Evolutionary conservation across 2,113 vertebrate genomes (phyloP).

Genomic region (Neogobius melanostomus): DNA sequence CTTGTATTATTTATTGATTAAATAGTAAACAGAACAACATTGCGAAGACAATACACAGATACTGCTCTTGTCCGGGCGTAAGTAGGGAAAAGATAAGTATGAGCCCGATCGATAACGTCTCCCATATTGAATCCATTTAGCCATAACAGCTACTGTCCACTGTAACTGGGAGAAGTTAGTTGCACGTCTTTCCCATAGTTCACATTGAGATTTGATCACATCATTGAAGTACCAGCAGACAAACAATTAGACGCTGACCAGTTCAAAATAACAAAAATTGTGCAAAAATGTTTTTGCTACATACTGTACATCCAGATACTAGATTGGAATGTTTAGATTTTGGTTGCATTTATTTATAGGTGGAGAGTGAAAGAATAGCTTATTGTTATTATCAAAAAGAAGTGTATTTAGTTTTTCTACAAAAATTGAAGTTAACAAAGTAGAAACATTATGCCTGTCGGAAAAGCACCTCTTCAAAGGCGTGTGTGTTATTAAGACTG

Average conservation of each 20-base stretch:
- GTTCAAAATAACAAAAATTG: conserved; percentile 54
- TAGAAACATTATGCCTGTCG: conserved; percentile 69
- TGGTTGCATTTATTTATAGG: conserved; percentile 55
- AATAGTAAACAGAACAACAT: conserved; percentile 78
- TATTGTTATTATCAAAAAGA: conserved; percentile 23
- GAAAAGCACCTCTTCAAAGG: conserved; percentile 72
- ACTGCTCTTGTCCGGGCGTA: conserved; percentile 62
- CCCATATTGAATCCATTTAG: conserved; percentile 33
- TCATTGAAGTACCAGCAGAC: conserved; percentile 44
- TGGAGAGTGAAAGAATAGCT: conserved; percentile 45
- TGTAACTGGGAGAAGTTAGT: conserved; percentile 25
- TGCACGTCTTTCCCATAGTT: conserved; percentile 40
- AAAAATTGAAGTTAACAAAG: conserved; percentile 76
- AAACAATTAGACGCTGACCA: conserved; percentile 53
- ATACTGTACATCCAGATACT: conserved; percentile 62
- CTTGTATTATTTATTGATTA: conserved; percentile 78
- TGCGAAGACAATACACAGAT: conserved; percentile 68
- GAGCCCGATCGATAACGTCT: conserved; percentile 53
- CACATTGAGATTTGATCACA: conserved; percentile 58
- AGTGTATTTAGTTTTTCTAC: conserved; percentile 21
- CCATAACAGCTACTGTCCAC: conserved; percentile 50
- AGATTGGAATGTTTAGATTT: conserved; percentile 65
- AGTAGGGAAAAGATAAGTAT: conserved; percentile 51
- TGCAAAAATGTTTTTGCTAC: conserved; percentile 70
- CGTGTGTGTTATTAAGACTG: conserved; percentile 40